Conservation (phyloP, 92 coral and sea anemone species). For the Zoanthus solanderi region DNA sequence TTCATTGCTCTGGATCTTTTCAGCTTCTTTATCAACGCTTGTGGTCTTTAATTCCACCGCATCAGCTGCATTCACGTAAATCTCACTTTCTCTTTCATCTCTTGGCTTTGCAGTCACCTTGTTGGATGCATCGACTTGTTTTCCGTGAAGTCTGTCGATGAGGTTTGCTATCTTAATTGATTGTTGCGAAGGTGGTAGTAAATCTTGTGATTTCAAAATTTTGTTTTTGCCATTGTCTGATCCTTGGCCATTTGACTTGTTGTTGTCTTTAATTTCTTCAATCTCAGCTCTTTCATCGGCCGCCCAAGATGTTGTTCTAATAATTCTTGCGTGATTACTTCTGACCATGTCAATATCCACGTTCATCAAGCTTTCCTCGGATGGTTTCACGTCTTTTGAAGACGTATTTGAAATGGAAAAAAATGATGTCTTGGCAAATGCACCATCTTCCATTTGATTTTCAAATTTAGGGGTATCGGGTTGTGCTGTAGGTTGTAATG, state of each 20-base stretch:
- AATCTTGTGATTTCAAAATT: neutral
- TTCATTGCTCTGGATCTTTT: neutral
- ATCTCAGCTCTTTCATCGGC: neutral
- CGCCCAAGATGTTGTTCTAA: constrained; percentile 37
- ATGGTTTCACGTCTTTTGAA: neutral
- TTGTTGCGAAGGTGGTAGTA: neutral
- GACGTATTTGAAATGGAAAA: neutral
- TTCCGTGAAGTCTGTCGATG: neutral
- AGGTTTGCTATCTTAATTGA: constrained; percentile 6
- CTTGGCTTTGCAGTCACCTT: neutral
- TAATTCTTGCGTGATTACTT: neutral
- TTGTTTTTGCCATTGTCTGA: neutral
- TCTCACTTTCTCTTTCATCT: neutral
- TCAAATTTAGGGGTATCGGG: neutral
- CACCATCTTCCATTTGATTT: neutral
- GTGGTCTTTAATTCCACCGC: neutral
- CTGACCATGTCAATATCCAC: constrained; percentile 15
- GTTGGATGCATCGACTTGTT: neutral
- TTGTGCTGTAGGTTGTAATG: neutral
- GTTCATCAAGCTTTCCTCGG: constrained; percentile 24
- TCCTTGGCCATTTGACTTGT: neutral
- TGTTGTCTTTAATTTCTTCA: neutral
- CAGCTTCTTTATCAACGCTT: neutral
- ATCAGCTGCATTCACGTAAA: neutral
- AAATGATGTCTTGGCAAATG: neutral